These are phyloP conservation scores for Balaeniceps rex DNA, from an alignment of 2,113 vertebrate species.

Conservation along the genomic window DNA sequence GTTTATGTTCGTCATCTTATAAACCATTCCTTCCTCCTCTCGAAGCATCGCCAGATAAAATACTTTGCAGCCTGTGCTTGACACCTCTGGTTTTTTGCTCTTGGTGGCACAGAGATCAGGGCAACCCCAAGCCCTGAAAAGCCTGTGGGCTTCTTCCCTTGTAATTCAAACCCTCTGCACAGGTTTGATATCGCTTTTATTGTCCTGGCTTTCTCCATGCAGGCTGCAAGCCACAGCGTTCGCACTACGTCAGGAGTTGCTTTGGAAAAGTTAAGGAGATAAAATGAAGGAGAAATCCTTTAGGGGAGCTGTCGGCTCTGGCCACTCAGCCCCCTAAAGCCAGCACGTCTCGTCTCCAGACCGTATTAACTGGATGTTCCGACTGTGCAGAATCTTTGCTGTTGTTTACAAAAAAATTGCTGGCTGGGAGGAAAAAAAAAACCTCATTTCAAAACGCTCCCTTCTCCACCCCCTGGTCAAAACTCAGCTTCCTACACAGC, in stretches of 20 bases:
- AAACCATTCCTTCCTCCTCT: not conserved
- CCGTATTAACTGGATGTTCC: too few relatives aligned
- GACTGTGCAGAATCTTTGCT: not conserved
- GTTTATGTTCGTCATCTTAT: not conserved
- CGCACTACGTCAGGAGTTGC: not conserved
- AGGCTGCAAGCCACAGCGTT: rapidly evolving
- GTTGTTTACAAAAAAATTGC: not conserved
- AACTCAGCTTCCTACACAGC: not conserved
- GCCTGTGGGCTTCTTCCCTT: not conserved
- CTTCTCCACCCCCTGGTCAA: not conserved
- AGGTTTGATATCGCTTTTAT: not conserved
- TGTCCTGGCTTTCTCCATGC: rapidly evolving
- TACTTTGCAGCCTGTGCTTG: not conserved
- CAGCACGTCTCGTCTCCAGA: not conserved
- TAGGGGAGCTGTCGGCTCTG: not conserved
- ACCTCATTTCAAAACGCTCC: not conserved
- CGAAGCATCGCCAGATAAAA: not conserved
- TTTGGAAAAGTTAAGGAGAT: not conserved
- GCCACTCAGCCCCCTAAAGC: not conserved
- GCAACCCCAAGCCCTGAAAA: not conserved
- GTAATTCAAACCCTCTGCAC: not conserved
- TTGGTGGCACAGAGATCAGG: rapidly evolving
- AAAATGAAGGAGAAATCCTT: not conserved
- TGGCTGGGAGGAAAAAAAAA: not conserved
- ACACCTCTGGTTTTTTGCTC: not conserved